phyloP scores from a whole-genome alignment of 2,797 vertebrate species.

The Scomberomorus guttatus region DNA sequence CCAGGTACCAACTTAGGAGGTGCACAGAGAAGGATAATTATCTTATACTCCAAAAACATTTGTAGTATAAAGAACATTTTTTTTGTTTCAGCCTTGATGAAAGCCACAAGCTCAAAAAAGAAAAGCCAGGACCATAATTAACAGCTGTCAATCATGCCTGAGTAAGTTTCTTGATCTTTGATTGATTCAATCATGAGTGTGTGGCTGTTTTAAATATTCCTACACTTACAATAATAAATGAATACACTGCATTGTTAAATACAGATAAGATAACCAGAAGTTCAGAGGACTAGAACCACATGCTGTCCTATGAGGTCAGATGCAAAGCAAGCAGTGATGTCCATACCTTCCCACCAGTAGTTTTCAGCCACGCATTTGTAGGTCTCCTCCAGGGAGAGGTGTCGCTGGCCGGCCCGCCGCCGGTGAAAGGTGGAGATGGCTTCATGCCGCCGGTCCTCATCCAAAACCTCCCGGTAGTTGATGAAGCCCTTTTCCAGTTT shows the following conservation, averaged over 20 bases:
- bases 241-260: background rate
- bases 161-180: background rate
- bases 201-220: background rate
- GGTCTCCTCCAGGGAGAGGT: conserved; percentile 88
- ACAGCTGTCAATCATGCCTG: background rate
- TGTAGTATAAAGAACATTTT: background rate
- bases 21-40: background rate
- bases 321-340: background rate
- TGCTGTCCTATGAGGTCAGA: conserved; percentile 1
- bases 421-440: conserved; percentile 85
- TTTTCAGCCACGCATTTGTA: conserved; percentile 89
- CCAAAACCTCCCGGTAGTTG: conserved; percentile 88
- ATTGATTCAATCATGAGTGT: conserved; percentile 15
- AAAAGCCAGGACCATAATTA: background rate
- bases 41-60: background rate
- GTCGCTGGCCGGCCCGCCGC: conserved; percentile 76
- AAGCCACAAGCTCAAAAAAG: background rate
- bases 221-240: background rate
- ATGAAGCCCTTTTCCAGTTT: conserved; percentile 87
- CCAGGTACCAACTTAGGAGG: background rate
- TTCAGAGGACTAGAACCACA: background rate
- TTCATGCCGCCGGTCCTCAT: conserved; percentile 80
- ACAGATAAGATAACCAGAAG: background rate
- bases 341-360: conserved; percentile 91
- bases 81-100: background rate